Conservation (phyloP, 2,797 vertebrate species). For the Glossophaga mutica region DNA sequence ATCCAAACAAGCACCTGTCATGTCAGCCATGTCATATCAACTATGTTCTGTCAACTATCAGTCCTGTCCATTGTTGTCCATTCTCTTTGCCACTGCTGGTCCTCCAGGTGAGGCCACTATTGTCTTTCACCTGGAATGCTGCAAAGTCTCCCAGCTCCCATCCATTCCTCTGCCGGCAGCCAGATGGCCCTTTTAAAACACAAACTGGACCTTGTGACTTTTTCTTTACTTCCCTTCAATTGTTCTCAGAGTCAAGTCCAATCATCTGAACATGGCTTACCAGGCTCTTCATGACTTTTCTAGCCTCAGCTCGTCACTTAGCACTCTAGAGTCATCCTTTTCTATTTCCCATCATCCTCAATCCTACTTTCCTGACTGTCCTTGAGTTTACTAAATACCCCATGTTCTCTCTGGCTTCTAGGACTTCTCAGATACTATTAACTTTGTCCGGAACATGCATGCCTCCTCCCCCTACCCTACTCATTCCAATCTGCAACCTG, state of each 20-base stretch:
- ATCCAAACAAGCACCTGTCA: neutral
- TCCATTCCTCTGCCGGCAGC: neutral
- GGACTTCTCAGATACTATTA: neutral
- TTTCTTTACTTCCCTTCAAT: neutral
- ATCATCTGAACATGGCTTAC: neutral
- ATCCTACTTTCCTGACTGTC: neutral
- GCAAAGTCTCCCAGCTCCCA: neutral
- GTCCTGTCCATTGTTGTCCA: neutral
- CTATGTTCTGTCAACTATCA: neutral
- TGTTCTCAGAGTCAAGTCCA: neutral
- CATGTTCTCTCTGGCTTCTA: neutral
- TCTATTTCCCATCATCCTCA: neutral
- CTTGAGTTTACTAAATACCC: neutral
- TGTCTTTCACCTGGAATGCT: neutral
- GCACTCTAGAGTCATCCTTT: neutral
- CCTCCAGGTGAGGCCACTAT: neutral
- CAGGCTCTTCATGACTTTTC: neutral
- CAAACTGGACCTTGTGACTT: neutral
- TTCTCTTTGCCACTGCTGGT: neutral
- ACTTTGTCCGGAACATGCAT: neutral
- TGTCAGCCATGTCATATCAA: neutral
- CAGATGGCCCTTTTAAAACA: neutral
- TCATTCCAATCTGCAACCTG: rapidly evolving
- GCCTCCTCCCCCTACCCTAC: rapidly evolving
- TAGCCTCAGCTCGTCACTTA: neutral